A percentile compares a stretch with the other conserved stretches of the same genome.
phyloP scores from a whole-genome alignment of 2,888 invertebrate species.

The Fragum fragum region DNA sequence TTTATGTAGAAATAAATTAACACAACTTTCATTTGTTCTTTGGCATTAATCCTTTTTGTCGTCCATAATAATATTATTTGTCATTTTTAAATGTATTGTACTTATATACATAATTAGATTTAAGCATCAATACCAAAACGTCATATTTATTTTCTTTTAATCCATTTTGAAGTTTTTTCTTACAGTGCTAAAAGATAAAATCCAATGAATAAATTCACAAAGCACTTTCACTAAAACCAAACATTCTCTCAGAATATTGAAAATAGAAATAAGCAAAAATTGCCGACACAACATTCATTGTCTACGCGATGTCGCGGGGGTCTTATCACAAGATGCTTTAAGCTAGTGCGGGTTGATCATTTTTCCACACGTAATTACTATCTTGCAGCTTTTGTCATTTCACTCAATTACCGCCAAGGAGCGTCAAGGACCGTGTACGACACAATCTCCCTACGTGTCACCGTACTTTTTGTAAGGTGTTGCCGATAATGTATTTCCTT shows the following conservation, averaged over 20 bases:
- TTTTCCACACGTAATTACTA: conserved; percentile 10
- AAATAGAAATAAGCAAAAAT: neutral
- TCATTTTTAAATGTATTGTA: too few species aligned
- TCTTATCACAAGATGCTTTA: conserved; percentile 5
- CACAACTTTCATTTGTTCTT: too few species aligned
- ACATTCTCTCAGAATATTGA: neutral
- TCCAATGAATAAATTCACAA: neutral
- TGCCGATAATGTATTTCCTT: neutral
- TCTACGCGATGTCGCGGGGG: neutral
- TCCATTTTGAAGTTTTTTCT: too few species aligned
- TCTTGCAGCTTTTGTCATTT: conserved; percentile 15
- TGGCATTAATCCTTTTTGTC: too few species aligned
- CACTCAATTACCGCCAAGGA: conserved; percentile 2
- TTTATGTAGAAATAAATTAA: too few species aligned
- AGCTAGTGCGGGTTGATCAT: neutral
- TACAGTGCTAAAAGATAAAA: neutral
- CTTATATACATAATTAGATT: too few species aligned
- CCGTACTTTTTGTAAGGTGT: neutral
- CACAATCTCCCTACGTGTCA: neutral
- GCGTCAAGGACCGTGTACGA: neutral
- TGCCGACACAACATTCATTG: neutral
- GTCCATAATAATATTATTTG: too few species aligned
- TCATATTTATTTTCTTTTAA: too few species aligned
- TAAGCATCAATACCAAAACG: too few species aligned
- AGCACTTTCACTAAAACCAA: neutral